Conservation (phyloP, 92 coral and sea anemone genomes). For the Virgularia gustaviana region DNA sequence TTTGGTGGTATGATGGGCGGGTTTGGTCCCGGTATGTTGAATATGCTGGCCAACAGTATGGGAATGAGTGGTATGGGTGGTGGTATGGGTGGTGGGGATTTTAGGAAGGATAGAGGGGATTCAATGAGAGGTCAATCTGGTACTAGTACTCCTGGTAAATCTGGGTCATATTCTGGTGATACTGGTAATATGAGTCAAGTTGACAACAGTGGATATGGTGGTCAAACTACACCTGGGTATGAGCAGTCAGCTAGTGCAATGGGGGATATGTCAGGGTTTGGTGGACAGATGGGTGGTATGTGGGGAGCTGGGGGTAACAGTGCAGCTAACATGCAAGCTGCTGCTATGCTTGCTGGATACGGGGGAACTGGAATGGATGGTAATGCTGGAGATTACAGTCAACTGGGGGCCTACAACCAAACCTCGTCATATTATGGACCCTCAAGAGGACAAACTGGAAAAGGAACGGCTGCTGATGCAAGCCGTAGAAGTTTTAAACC, state of each 20-base stretch:
- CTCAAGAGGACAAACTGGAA: slow-evolving; percentile 1
- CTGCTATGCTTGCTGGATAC: slow-evolving; percentile 6
- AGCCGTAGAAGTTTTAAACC: slow-evolving; percentile 19
- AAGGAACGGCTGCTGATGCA: background rate
- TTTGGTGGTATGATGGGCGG: slow-evolving; percentile 64
- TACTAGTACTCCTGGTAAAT: background rate
- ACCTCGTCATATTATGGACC: slow-evolving; percentile 30
- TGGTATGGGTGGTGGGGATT: slow-evolving; percentile 5
- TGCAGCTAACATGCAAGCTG: slow-evolving; percentile 33
- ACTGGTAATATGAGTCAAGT: background rate
- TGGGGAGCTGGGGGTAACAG: slow-evolving; percentile 22
- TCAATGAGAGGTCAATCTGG: slow-evolving; percentile 24
- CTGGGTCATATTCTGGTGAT: slow-evolving; percentile 8
- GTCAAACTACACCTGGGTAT: background rate
- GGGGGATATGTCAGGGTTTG: slow-evolving; percentile 24
- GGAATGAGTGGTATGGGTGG: slow-evolving; percentile 17
- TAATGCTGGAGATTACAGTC: slow-evolving; percentile 8
- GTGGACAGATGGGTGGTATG: slow-evolving; percentile 21
- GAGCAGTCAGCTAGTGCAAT: slow-evolving; percentile 5
- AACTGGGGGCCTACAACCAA: slow-evolving; percentile 29
- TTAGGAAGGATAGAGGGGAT: background rate
- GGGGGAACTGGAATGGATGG: slow-evolving; percentile 15
- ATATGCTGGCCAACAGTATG: slow-evolving; percentile 25
- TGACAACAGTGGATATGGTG: slow-evolving; percentile 11
- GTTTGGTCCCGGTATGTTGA: slow-evolving; percentile 65